Conservation (phyloP, 2,888 invertebrate genomes). For the Chloromyia formosa region DNA sequence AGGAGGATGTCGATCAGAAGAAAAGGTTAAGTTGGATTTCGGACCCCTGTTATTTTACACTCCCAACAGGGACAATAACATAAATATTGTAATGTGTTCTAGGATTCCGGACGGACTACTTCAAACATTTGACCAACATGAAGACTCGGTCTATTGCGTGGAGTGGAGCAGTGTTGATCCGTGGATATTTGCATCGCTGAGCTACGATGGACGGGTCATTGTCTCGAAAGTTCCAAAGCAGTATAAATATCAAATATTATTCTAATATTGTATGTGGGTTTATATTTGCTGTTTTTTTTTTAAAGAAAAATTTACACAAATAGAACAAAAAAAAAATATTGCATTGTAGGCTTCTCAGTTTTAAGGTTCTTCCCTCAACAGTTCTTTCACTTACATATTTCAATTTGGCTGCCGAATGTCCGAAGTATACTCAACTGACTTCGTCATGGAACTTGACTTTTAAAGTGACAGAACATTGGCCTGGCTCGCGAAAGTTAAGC, state of each 20-base stretch:
- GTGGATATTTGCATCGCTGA: slow-evolving; percentile 98
- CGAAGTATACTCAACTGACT: no score
- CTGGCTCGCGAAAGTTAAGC: no score
- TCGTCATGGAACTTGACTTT: no score
- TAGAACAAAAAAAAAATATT: no score
- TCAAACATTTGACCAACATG: slow-evolving; percentile 94
- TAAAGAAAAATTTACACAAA: no score
- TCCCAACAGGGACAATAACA: background rate
- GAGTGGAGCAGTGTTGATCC: slow-evolving; percentile 98
- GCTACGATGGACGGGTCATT: slow-evolving; percentile 95
- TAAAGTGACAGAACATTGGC: no score
- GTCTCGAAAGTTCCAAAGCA: slow-evolving; percentile 93
- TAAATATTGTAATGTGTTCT: background rate
- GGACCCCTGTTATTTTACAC: background rate
- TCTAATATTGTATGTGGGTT: no score
- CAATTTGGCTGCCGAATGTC: no score
- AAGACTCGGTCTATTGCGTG: slow-evolving; percentile 96
- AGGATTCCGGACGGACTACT: slow-evolving; percentile 82
- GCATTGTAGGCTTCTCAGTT: no score
- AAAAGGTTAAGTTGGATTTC: slow-evolving; percentile 40
- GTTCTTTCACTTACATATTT: no score
- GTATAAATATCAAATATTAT: slow-evolving; percentile 91
- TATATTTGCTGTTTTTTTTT: no score
- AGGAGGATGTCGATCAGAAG: slow-evolving; percentile 60
- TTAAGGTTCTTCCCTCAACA: no score